phyloP scores from a whole-genome alignment of 1,140 invertebrate species.

The Mya arenaria region DNA sequence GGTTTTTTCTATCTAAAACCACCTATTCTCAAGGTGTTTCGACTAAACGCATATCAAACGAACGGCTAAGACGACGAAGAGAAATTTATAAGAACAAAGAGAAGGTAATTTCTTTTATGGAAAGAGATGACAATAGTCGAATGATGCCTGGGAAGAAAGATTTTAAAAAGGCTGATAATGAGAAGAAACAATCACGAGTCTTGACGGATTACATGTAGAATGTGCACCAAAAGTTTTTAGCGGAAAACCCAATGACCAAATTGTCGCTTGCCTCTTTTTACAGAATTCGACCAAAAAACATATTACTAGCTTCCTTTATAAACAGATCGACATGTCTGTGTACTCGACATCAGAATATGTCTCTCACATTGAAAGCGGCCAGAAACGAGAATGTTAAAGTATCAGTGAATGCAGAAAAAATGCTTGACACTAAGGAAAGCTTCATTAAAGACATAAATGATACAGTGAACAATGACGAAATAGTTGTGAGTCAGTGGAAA shows the following conservation, averaged over 20 bases:
- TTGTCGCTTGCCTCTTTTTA: constrained; percentile 28
- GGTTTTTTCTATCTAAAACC: no score
- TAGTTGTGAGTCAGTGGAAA: constrained; percentile 3
- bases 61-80: neutral
- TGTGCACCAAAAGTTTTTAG: neutral
- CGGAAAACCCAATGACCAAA: neutral
- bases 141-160: constrained; percentile 29
- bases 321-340: constrained; percentile 30
- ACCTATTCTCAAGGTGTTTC: neutral
- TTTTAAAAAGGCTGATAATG: neutral
- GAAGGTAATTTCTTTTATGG: constrained; percentile 15
- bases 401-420: neutral
- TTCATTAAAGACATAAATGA: neutral
- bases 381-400: neutral
- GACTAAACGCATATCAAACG: neutral
- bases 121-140: constrained; percentile 40
- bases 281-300: constrained; percentile 24
- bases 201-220: constrained; percentile 20
- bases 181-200: constrained; percentile 19
- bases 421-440: neutral
- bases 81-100: neutral
- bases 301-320: constrained; percentile 39
- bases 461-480: neutral
- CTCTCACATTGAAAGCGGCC: neutral
- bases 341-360: constrained; percentile 49